Conservation (phyloP, 2,797 vertebrate genomes). For the Rousettus madagascariensis region DNA sequence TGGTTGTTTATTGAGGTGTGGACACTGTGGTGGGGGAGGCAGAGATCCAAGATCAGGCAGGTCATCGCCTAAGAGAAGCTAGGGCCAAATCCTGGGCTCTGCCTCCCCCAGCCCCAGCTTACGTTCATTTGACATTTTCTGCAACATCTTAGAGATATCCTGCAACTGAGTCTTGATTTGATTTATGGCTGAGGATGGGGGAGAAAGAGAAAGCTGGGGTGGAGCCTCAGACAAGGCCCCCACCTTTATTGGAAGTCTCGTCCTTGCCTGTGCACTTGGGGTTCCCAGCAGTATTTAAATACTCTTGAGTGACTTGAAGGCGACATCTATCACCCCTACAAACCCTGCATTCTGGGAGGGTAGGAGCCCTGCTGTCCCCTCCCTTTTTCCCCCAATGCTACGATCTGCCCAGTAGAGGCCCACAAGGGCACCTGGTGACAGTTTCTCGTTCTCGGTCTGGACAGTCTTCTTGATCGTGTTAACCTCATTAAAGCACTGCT, state of each 20-base stretch:
- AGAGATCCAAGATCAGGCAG: neutral
- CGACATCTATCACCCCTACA: neutral
- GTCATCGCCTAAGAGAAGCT: neutral
- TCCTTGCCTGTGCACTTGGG: neutral
- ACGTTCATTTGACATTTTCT: neutral
- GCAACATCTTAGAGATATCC: neutral
- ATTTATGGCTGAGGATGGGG: neutral
- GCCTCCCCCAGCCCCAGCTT: neutral
- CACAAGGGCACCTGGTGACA: neutral
- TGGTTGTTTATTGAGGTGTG: neutral
- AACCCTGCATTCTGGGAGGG: neutral
- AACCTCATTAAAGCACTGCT: accelerated
- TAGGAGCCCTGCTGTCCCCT: neutral
- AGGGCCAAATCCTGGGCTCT: too few species aligned
- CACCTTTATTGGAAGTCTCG: neutral
- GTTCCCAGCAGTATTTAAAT: neutral
- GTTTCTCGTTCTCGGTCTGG: accelerated
- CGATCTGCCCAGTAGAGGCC: neutral
- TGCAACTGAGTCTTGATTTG: neutral
- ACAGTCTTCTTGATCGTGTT: accelerated
- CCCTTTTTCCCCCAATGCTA: neutral
- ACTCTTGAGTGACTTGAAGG: neutral
- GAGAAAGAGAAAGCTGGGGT: neutral
- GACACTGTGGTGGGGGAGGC: neutral
- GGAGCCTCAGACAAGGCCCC: neutral